A percentile compares a stretch with the other conserved stretches of the same genome.
Conservation (phyloP, 1,140 invertebrate genomes). For the Medauroidea extradentata region DNA sequence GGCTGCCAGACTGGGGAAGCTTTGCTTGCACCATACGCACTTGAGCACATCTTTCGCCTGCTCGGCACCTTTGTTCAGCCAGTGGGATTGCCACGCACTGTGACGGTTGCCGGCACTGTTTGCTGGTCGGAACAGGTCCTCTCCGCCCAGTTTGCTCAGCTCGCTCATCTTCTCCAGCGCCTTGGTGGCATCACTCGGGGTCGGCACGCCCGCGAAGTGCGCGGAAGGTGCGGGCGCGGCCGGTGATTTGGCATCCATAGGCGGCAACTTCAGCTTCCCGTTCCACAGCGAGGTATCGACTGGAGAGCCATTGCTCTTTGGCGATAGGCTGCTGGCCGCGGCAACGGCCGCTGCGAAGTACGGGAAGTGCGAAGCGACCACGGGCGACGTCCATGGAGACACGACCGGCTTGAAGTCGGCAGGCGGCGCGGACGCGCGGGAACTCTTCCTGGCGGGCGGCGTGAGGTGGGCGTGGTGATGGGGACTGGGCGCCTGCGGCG, state of each 20-base stretch:
- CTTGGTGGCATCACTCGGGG: conserved; percentile 74
- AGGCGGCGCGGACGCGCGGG: conserved; percentile 38
- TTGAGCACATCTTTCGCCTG: conserved; percentile 91
- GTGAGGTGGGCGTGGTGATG: conserved; percentile 2
- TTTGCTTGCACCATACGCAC: conserved; percentile 94
- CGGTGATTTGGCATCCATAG: conserved; percentile 13
- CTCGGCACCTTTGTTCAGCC: conserved; percentile 89
- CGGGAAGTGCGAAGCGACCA: conserved; percentile 68
- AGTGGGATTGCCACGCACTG: conserved; percentile 91
- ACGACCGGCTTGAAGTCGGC: conserved; percentile 60
- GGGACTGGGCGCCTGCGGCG: conserved; percentile 47
- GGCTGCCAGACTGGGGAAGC: conserved; percentile 82
- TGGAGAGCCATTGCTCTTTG: conserved; percentile 53
- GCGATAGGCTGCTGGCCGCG: conserved; percentile 65
- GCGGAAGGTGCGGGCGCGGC: conserved; percentile 12
- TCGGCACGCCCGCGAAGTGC: conserved; percentile 41
- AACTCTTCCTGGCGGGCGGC: conserved; percentile 23
- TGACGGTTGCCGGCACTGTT: conserved; percentile 53
- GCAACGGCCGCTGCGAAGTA: conserved; percentile 77
- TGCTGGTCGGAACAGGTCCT: conserved; percentile 61
- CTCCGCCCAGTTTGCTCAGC: conserved; percentile 74
- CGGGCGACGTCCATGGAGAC: conserved; percentile 70
- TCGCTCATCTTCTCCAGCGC: conserved; percentile 90
- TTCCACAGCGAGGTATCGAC: conserved; percentile 59
- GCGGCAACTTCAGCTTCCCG: conserved; percentile 66